phyloP scores from a whole-genome alignment of 2,113 vertebrate genomes.

The Agapornis roseicollis region DNA sequence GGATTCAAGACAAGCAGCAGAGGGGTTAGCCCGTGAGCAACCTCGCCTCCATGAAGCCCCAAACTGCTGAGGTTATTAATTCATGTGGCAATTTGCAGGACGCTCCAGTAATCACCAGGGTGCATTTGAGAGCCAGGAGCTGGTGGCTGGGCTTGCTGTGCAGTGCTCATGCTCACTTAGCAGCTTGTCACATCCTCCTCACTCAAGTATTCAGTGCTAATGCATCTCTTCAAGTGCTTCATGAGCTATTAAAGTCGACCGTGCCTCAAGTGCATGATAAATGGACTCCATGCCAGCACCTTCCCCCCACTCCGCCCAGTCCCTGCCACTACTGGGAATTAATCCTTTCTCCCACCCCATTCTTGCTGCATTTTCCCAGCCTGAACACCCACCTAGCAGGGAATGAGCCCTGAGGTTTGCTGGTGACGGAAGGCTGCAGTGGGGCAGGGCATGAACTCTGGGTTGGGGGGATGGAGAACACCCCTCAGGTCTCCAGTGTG shows the following conservation, averaged over 20 bases:
- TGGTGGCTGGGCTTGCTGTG: neutral
- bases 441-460: neutral
- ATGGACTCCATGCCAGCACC: slow-evolving; percentile 8
- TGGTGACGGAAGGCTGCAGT: neutral
- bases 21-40: neutral
- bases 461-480: neutral
- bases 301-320: neutral
- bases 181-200: slow-evolving; percentile 58
- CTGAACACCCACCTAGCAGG: fast-evolving
- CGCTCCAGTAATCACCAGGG: neutral
- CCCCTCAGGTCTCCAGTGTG: fast-evolving
- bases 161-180: neutral
- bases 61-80: slow-evolving; percentile 4
- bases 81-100: slow-evolving; percentile 38
- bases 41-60: neutral
- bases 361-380: neutral
- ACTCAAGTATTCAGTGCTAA: slow-evolving; percentile 66
- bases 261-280: slow-evolving; percentile 42
- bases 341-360: neutral
- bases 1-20: neutral
- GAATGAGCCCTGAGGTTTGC: neutral
- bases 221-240: slow-evolving; percentile 62
- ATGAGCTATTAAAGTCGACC: slow-evolving; percentile 57
- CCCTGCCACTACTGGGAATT: neutral
- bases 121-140: neutral